Evolutionary conservation across 2,797 vertebrate species (phyloP).

Genomic region (Myoxocephalus aenaeus): DNA sequence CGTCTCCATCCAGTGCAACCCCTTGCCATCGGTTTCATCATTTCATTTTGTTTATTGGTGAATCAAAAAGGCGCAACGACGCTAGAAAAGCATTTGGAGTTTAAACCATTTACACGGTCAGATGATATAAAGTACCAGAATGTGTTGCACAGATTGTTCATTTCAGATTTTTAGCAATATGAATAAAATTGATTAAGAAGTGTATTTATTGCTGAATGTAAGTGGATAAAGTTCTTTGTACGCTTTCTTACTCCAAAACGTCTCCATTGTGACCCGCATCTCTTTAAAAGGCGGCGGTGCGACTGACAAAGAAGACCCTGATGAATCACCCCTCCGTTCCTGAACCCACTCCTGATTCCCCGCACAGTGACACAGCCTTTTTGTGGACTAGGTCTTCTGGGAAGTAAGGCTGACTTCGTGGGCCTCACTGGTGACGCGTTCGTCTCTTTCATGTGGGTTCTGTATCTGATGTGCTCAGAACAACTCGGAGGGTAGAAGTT

Average conservation of each 20-base stretch:
- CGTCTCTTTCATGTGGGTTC: constrained; percentile 76
- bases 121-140: not conserved
- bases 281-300: not conserved
- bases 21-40: constrained; percentile 76
- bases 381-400: constrained; percentile 73
- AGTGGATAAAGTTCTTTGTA: not conserved
- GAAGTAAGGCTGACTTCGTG: constrained; percentile 63
- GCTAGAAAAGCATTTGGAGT: constrained; percentile 35
- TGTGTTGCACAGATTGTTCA: not conserved
- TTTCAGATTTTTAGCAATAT: not conserved
- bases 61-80: constrained; percentile 60
- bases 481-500: constrained; percentile 51
- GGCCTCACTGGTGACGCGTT: constrained; percentile 59
- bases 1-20: constrained; percentile 54
- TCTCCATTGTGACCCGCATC: not conserved
- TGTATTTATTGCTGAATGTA: not conserved
- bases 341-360: constrained; percentile 58
- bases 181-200: not conserved
- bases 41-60: constrained; percentile 70
- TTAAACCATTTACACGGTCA: constrained; percentile 35
- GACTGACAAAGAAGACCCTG: constrained; percentile 25
- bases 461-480: constrained; percentile 60
- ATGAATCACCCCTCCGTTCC: constrained; percentile 8
- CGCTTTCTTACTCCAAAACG: not conserved
- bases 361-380: constrained; percentile 72